A percentile compares a stretch with the other conserved stretches of the same genome.
phyloP scores from a whole-genome alignment of 2,797 vertebrate species.

The Fringilla coelebs region DNA sequence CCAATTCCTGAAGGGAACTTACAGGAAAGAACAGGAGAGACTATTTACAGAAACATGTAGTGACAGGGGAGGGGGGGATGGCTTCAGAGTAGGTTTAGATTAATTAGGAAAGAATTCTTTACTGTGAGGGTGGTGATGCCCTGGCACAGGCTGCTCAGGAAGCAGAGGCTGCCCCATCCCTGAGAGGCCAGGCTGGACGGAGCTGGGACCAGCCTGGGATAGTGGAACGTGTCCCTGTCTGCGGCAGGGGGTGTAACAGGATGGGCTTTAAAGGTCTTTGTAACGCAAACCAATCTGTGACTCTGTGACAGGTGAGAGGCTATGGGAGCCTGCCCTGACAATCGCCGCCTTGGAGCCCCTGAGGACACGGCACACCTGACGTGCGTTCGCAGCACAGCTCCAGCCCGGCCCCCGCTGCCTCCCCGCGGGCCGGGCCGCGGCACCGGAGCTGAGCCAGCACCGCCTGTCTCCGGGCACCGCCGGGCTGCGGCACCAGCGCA shows the following conservation, averaged over 20 bases:
- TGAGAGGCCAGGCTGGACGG: neutral
- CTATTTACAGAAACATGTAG: neutral
- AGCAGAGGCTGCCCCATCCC: neutral
- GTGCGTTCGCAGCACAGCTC: fast-evolving
- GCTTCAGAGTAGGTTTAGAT: neutral
- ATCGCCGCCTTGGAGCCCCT: neutral
- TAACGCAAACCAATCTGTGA: neutral
- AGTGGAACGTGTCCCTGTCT: neutral
- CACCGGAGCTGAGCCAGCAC: neutral
- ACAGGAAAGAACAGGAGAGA: fast-evolving
- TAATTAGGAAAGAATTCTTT: neutral
- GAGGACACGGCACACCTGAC: fast-evolving
- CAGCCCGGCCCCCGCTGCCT: no score
- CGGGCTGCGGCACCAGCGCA: neutral
- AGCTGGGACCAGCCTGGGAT: neutral
- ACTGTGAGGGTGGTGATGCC: no score
- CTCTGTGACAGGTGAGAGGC: neutral
- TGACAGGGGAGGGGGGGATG: fast-evolving
- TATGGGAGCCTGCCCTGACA: neutral
- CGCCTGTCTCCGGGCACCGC: neutral
- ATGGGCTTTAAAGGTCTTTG: neutral
- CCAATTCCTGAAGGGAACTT: neutral
- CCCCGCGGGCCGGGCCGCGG: neutral
- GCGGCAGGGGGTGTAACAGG: neutral
- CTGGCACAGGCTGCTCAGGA: neutral